Base-by-base conservation (phyloP, 92 coral and sea anemone species). In the Palythoa grandiflora region DNA sequence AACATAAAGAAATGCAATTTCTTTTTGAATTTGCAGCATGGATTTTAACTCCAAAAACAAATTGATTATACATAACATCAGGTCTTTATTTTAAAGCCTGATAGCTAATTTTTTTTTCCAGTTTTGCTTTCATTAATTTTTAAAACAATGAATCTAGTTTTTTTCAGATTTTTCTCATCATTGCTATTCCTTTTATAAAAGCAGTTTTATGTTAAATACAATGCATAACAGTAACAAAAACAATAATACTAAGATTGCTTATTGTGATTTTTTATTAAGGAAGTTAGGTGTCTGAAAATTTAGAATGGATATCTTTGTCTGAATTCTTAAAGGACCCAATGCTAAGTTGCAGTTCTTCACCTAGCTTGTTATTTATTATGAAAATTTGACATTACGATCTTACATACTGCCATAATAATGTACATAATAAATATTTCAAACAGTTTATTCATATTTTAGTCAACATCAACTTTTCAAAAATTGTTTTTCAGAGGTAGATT, bases 61-160 rank as follows among this genome's bases (percentile, higher is more conserved):
- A 60, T 14, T 60, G 15, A 20, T 60, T 60, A 60, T 60, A 60
- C 68, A 0, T 60, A 13, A 60, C 68, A 60, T 60, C 68, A 60
- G 68, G n/a, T n/a, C n/a, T 5, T 68, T 68, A 68, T 68, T 68
- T 20, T 68, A 68, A 68, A 68, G 74, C 74, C 44, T 68, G 74
- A 21, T 68, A 68, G 28, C 2, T 68, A 68, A 68, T 21, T 6
- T 68, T 40, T 17, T 20, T 2, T 68, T 57, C 65, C 8, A 57
- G 8, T 2, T 57, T 57, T 57, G 65, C 65, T 57, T 57, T 57
- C n/a, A 2, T 2, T 57, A 16, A 2, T 57, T 57, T n/a, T n/a
- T n/a, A n/a, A n/a, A n/a, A n/a, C n/a, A n/a, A n/a, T n/a, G n/a
- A n/a, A n/a, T n/a, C n/a, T n/a, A n/a, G n/a, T n/a, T 10, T 61